A percentile compares a stretch with the other conserved stretches of the same genome.
Evolutionary conservation across 2,888 invertebrate species (phyloP).

Genomic region (Campoplex capitator): DNA sequence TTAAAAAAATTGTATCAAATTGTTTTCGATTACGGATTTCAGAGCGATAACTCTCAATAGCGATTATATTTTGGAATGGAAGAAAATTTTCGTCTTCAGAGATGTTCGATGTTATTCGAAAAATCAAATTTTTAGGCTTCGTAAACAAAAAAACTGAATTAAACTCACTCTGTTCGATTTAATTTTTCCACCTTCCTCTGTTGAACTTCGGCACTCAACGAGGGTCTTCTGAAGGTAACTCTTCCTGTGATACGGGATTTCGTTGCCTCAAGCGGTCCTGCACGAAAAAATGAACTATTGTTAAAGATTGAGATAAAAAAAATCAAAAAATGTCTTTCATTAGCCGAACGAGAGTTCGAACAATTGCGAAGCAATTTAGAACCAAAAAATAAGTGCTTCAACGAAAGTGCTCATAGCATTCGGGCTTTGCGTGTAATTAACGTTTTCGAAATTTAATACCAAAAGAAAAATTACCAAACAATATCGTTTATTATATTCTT

Average conservation of each 20-base stretch:
- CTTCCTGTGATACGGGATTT: constrained; percentile 81
- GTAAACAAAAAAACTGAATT: not conserved
- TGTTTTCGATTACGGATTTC: not conserved
- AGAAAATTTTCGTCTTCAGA: not conserved
- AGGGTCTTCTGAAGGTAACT: constrained; percentile 80
- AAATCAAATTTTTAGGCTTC: no score
- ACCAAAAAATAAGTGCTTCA: constrained; percentile 43
- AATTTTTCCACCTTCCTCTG: constrained; percentile 79
- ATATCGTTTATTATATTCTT: not conserved
- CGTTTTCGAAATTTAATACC: constrained; percentile 9
- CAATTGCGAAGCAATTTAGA: constrained; percentile 42
- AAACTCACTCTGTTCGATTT: constrained; percentile 79
- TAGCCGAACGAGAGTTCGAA: constrained; percentile 63
- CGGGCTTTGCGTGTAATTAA: constrained; percentile 32
- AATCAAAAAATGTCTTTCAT: constrained; percentile 57
- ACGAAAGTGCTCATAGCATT: constrained; percentile 52
- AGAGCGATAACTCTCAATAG: no score
- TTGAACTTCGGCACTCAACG: constrained; percentile 78
- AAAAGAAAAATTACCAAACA: not conserved
- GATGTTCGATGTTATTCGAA: not conserved
- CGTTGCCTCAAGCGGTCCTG: constrained; percentile 79
- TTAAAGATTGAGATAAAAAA: constrained; percentile 67
- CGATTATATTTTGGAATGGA: not conserved
- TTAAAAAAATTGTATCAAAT: not conserved
- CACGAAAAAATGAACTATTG: constrained; percentile 46